phyloP scores from a whole-genome alignment of 2,888 invertebrate species.

The Brenthis hecate region DNA sequence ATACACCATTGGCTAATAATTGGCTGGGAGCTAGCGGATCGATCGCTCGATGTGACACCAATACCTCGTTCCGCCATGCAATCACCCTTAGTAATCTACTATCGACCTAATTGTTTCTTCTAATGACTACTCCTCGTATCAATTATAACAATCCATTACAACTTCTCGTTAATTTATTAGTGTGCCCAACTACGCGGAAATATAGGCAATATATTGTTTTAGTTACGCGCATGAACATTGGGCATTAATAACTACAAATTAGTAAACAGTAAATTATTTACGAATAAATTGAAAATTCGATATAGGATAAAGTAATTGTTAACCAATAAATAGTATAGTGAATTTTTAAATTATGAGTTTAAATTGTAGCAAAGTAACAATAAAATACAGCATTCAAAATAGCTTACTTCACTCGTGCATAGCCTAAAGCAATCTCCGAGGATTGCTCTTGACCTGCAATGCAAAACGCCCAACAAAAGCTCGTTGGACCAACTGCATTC shows the following conservation, averaged over 20 bases:
- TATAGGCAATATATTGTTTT: constrained; percentile 33
- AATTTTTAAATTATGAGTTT: not conserved
- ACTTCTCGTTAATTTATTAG: constrained; percentile 52
- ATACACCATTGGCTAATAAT: constrained; percentile 73
- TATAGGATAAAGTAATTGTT: not conserved
- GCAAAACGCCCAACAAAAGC: constrained; percentile 65
- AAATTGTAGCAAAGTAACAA: constrained; percentile 19
- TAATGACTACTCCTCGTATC: constrained; percentile 66
- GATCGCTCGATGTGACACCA: constrained; percentile 73
- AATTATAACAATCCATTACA: constrained; percentile 62
- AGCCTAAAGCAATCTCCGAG: constrained; percentile 61
- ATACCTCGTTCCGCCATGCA: constrained; percentile 71
- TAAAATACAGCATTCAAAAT: constrained; percentile 32
- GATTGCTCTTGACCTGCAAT: constrained; percentile 72
- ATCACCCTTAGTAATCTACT: constrained; percentile 72
- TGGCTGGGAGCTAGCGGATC: constrained; percentile 73
- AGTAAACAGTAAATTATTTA: constrained; percentile 1
- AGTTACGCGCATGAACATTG: constrained; percentile 21
- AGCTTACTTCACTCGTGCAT: constrained; percentile 39
- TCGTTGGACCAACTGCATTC: constrained; percentile 45
- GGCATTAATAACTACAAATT: constrained; percentile 13
- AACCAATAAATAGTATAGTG: not conserved
- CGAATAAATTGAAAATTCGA: constrained; percentile 3
- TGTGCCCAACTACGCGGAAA: constrained; percentile 43
- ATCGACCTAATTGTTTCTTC: constrained; percentile 76